Evolutionary conservation across 2,797 vertebrate species (phyloP).

Genomic region (Holocentrus rufus): DNA sequence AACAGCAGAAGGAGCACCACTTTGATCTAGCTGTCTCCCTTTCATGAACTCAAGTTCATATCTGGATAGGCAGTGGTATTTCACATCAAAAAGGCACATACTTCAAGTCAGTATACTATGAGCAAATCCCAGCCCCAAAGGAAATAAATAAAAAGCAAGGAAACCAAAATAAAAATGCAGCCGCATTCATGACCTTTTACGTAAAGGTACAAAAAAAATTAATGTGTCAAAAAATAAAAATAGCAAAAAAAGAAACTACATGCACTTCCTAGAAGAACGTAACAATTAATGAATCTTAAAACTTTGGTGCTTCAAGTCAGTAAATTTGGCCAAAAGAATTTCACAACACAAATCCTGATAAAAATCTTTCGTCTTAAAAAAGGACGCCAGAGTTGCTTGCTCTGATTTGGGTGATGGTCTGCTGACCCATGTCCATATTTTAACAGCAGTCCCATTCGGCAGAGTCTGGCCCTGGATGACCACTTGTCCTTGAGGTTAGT

Average conservation of each 20-base stretch:
- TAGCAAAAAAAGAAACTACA: not conserved
- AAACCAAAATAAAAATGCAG: conserved; percentile 17
- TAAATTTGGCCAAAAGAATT: conserved; percentile 17
- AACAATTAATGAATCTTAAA: not conserved
- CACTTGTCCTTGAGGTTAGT: not conserved
- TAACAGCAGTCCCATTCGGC: conserved; percentile 3
- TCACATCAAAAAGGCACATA: conserved; percentile 50
- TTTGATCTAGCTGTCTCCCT: not conserved
- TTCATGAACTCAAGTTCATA: not conserved
- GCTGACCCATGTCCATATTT: conserved; percentile 14
- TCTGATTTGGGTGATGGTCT: not conserved
- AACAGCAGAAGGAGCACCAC: conserved; percentile 16
- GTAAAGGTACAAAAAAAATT: not conserved
- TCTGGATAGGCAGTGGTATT: conserved; percentile 39
- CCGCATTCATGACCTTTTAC: conserved; percentile 7
- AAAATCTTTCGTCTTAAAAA: conserved; percentile 21
- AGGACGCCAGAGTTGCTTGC: not conserved
- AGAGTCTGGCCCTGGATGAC: not conserved
- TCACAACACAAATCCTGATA: not conserved
- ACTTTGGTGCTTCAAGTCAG: conserved; percentile 20
- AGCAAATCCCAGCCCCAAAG: not conserved
- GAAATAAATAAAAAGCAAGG: conserved; percentile 31
- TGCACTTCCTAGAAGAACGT: not conserved
- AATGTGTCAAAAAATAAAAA: no score
- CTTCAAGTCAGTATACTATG: conserved; percentile 11